phyloP scores from a whole-genome alignment of 2,113 vertebrate genomes.

The Scomber colias region DNA sequence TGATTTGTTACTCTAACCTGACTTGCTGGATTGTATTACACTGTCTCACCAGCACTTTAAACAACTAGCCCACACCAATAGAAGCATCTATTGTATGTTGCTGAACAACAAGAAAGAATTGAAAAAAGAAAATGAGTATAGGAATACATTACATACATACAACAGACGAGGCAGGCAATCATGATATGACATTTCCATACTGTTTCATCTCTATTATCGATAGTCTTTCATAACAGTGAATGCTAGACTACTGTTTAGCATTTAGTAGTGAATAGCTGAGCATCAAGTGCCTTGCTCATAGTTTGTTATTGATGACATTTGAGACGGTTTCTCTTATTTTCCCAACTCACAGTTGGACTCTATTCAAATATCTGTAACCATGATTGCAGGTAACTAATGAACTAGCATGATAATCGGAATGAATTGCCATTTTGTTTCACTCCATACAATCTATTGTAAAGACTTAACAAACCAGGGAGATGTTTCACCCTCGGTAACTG shows the following conservation, averaged over 20 bases:
- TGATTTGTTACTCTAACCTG: too few relatives aligned
- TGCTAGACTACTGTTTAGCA: not conserved
- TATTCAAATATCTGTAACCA: not conserved
- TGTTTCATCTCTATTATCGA: too few relatives aligned
- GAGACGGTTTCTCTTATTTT: not conserved
- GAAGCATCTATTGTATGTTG: too few relatives aligned
- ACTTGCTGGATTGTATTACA: too few relatives aligned
- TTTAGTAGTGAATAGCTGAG: not conserved
- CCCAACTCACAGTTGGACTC: too few relatives aligned
- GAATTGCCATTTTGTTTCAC: not conserved
- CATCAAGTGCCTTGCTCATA: not conserved
- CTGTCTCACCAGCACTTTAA: too few relatives aligned
- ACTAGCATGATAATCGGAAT: not conserved
- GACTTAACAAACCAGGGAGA: not conserved
- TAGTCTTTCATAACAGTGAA: not conserved
- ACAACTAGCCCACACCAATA: too few relatives aligned
- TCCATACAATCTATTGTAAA: not conserved
- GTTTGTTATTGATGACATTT: not conserved
- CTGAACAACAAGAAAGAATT: too few relatives aligned
- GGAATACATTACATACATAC: too few relatives aligned
- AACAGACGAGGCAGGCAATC: too few relatives aligned
- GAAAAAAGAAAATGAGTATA: too few relatives aligned
- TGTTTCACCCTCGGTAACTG: not conserved
- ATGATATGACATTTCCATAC: too few relatives aligned
- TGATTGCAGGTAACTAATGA: not conserved